phyloP scores from a whole-genome alignment of 2,113 vertebrate genomes.

The Muntiacus reevesi region DNA sequence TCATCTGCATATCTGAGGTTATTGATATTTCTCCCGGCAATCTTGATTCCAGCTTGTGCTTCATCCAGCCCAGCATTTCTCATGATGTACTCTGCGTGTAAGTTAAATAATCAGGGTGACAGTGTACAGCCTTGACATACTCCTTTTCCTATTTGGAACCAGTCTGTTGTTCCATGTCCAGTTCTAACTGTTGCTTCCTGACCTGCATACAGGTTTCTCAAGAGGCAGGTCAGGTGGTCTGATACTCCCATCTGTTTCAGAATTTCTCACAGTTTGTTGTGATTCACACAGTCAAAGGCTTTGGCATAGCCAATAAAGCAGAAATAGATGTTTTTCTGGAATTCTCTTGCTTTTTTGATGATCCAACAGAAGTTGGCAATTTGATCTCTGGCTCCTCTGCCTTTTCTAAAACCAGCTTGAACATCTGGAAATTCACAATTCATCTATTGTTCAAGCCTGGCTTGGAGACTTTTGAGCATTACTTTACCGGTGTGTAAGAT shows the following conservation, averaged over 20 bases:
- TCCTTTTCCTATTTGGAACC: neutral
- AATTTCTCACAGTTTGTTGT: neutral
- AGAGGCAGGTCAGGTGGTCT: neutral
- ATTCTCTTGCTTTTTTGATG: neutral
- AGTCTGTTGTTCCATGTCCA: neutral
- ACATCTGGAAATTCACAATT: neutral
- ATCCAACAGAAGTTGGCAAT: neutral
- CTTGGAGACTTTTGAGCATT: neutral
- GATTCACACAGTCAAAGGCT: neutral
- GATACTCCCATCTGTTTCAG: neutral
- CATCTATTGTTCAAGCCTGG: neutral
- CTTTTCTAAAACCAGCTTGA: neutral
- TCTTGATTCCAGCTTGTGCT: neutral
- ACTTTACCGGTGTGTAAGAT: neutral
- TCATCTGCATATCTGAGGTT: neutral
- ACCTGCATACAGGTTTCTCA: neutral
- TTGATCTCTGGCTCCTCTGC: neutral
- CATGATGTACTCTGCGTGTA: neutral
- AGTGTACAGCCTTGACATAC: neutral
- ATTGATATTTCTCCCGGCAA: neutral
- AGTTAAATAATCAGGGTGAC: neutral
- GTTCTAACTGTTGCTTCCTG: neutral
- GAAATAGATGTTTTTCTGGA: neutral
- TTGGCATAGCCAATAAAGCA: neutral
- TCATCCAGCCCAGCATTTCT: neutral